phyloP scores from a whole-genome alignment of 2,888 invertebrate species.

The Pemphredon lugubris region DNA sequence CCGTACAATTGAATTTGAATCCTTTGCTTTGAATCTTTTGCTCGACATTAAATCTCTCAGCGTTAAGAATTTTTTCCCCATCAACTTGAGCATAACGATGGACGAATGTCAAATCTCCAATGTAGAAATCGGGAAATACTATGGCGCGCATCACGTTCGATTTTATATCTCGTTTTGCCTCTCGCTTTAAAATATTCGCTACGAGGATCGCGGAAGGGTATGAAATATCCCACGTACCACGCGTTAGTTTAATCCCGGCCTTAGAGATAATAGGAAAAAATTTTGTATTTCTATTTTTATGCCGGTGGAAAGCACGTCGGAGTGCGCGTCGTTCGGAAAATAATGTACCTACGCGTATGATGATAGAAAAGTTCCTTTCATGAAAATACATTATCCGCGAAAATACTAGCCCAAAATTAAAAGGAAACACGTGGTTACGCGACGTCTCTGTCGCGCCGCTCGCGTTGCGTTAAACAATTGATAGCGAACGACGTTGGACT shows the following conservation, averaged over 20 bases:
- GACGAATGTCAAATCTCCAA: not conserved
- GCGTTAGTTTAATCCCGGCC: not conserved
- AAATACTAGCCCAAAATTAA: no score
- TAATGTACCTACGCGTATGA: no score
- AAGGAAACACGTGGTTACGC: no score
- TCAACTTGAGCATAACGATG: not conserved
- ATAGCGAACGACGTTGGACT: not conserved
- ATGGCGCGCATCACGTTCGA: no score
- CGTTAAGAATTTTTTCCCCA: constrained; percentile 15
- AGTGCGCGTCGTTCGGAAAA: no score
- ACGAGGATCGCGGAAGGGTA: not conserved
- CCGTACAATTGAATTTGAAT: constrained; percentile 33
- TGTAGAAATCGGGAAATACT: no score
- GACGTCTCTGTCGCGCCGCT: no score
- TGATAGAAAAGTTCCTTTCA: no score
- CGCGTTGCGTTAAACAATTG: not conserved
- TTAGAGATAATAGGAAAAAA: not conserved
- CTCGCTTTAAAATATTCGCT: not conserved
- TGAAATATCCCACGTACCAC: not conserved
- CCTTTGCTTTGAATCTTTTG: constrained; percentile 12
- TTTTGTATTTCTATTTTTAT: no score
- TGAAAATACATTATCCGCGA: no score
- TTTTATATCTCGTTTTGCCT: not conserved
- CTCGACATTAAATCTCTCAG: constrained; percentile 18
- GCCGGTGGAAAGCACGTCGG: no score